phyloP scores from a whole-genome alignment of 1,140 invertebrate species.

The Aethina tumida region DNA sequence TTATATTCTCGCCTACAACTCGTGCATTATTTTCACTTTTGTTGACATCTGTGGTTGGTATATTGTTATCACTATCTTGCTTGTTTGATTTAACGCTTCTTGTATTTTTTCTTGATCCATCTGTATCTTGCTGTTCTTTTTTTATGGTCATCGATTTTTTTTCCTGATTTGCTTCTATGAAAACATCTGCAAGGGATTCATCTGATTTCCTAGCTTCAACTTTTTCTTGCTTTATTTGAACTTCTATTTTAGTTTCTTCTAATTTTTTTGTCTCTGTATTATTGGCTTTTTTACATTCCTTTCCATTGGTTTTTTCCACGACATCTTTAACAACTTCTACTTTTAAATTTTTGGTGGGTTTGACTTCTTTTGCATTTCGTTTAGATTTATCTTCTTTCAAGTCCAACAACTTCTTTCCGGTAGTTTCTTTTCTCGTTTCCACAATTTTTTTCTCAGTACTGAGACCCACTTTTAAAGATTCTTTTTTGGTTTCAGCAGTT shows the following conservation, averaged over 20 bases:
- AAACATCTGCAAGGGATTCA: too few relatives aligned
- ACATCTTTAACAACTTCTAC: slow-evolving; percentile 5
- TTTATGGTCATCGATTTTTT: not conserved
- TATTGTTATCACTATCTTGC: not conserved
- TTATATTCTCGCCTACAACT: not conserved
- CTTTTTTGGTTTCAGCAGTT: slow-evolving; percentile 9
- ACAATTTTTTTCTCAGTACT: slow-evolving; percentile 9
- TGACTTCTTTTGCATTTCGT: not conserved
- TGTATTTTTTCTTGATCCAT: not conserved
- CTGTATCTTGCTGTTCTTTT: not conserved
- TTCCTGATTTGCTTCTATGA: too few relatives aligned
- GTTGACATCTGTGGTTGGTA: not conserved
- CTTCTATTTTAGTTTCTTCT: too few relatives aligned
- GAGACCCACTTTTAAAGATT: not conserved
- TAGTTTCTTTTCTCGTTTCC: slow-evolving; percentile 5
- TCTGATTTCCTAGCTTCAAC: too few relatives aligned
- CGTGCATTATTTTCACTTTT: not conserved
- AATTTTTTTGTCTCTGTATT: too few relatives aligned
- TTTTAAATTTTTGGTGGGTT: slow-evolving; percentile 2
- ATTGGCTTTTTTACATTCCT: too few relatives aligned
- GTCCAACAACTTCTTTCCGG: not conserved
- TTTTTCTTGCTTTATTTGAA: too few relatives aligned
- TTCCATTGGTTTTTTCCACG: not conserved
- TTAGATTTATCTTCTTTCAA: not conserved
- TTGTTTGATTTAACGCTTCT: not conserved